phyloP scores from a whole-genome alignment of 1,140 invertebrate species.

The Tetramorium simillimum region DNA sequence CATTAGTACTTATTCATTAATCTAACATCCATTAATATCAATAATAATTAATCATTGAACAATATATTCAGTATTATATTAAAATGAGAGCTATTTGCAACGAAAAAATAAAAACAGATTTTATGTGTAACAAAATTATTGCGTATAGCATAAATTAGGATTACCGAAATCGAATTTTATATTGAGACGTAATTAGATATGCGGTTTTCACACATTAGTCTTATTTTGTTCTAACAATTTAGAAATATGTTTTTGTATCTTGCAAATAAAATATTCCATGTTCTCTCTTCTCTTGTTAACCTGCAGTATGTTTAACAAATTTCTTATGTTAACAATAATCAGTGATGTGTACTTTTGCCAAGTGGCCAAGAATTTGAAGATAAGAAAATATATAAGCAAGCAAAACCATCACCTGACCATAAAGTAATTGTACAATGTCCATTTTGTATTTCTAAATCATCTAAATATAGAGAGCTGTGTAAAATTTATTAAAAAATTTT shows the following conservation, averaged over 20 bases:
- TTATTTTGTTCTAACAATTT: not conserved
- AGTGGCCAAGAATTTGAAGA: not conserved
- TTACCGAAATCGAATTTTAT: not conserved
- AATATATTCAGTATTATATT: conserved; percentile 4
- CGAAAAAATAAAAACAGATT: not conserved
- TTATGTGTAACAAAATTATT: conserved; percentile 11
- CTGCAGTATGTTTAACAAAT: not conserved
- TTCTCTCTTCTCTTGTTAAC: not conserved
- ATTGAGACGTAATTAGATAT: not conserved
- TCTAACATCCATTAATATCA: not conserved
- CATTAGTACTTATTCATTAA: not conserved
- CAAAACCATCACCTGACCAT: conserved; percentile 27
- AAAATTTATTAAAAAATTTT: conserved; percentile 28
- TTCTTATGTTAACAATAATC: conserved; percentile 22
- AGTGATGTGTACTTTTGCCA: not conserved
- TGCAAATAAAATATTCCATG: not conserved
- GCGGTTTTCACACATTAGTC: not conserved
- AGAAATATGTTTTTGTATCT: not conserved
- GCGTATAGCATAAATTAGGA: conserved; percentile 3
- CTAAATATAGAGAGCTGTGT: conserved; percentile 41
- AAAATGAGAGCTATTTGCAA: not conserved
- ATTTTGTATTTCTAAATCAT: conserved; percentile 11
- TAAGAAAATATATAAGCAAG: not conserved
- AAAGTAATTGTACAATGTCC: conserved; percentile 39
- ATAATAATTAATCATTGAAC: not conserved